Conservation (phyloP, 2,113 vertebrate genomes). For the Hippolais icterina region DNA sequence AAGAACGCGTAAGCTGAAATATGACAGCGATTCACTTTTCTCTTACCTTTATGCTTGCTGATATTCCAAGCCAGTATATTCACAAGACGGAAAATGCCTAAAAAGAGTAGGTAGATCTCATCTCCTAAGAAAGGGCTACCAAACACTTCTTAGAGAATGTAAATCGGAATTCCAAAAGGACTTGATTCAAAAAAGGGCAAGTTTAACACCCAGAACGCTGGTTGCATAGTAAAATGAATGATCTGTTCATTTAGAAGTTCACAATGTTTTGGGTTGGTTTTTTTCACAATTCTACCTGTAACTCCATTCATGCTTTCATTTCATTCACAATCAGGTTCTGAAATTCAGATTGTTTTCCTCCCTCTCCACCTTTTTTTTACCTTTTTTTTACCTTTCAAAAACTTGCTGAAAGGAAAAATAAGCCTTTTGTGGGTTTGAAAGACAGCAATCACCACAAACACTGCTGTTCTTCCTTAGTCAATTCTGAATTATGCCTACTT, state of each 20-base stretch:
- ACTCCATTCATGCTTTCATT: background rate
- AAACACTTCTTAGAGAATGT: background rate
- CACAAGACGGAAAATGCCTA: background rate
- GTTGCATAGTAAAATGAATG: background rate
- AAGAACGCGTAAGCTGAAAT: background rate
- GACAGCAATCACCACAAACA: background rate
- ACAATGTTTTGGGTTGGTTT: background rate
- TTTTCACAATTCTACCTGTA: background rate
- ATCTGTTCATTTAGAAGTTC: background rate
- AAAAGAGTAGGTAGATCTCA: background rate
- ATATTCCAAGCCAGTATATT: background rate
- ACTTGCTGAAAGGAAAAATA: background rate
- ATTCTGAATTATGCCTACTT: slow-evolving; percentile 41
- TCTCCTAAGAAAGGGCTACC: background rate
- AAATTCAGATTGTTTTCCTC: background rate
- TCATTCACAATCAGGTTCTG: background rate
- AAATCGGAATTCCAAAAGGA: background rate
- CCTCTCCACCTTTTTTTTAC: background rate
- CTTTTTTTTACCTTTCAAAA: background rate
- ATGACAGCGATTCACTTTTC: background rate
- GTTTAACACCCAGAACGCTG: background rate
- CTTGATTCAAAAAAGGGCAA: background rate
- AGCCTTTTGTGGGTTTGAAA: background rate
- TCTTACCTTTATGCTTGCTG: background rate
- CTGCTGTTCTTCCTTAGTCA: background rate